Percentiles rank a stretch among this genome's conserved stretches.
phyloP scores from a whole-genome alignment of 1,140 invertebrate genomes.

The Cydia amplana region DNA sequence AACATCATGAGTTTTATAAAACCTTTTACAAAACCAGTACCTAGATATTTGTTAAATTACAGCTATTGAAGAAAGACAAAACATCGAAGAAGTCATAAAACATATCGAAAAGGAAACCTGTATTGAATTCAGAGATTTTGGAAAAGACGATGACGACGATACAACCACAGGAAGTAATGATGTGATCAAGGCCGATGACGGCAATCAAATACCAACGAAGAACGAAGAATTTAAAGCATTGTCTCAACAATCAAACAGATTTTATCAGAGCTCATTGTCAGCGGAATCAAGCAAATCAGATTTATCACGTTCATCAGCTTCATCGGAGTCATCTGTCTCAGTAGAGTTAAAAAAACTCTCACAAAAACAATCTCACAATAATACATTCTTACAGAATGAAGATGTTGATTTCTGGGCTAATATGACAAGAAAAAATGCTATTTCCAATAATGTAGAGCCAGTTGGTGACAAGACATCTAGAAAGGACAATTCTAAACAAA shows the following conservation, averaged over 20 bases:
- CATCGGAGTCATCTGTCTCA: background rate
- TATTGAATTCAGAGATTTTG: constrained; percentile 58
- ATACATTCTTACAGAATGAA: background rate
- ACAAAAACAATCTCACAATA: background rate
- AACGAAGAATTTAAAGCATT: background rate
- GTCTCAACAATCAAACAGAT: background rate
- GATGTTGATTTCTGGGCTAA: background rate
- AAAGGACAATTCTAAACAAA: background rate
- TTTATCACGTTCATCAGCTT: background rate
- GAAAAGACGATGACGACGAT: constrained; percentile 37
- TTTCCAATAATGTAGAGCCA: background rate
- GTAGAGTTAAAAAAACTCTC: background rate
- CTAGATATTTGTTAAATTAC: constrained; percentile 34
- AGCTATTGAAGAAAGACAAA: constrained; percentile 70
- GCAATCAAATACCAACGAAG: constrained; percentile 22
- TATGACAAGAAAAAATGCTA: background rate
- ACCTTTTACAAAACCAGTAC: no score
- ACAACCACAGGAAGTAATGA: constrained; percentile 34
- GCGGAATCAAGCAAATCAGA: background rate
- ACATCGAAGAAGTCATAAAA: constrained; percentile 63
- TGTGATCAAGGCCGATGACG: constrained; percentile 23
- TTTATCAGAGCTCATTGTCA: background rate
- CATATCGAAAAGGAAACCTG: constrained; percentile 73
- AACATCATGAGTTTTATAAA: no score
- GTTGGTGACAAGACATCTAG: background rate